These are phyloP conservation scores for Falco cherrug DNA, from an alignment of 2,797 vertebrate genomes.

Conservation along the genomic window DNA sequence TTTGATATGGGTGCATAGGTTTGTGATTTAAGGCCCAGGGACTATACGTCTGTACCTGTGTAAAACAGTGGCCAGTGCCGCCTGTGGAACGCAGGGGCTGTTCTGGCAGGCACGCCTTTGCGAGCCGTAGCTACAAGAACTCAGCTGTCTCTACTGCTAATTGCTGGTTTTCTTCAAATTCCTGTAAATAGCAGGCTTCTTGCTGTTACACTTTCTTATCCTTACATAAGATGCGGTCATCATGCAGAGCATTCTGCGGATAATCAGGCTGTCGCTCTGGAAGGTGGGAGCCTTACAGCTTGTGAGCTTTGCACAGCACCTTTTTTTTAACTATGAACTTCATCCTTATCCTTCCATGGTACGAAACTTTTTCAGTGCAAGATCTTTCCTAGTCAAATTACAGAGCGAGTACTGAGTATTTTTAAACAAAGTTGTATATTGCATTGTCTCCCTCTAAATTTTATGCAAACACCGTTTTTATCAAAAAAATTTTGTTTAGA, in stretches of 20 bases:
- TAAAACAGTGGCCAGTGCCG: neutral
- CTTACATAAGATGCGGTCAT: neutral
- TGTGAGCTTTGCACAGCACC: neutral
- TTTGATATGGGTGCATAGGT: neutral
- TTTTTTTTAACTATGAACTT: neutral
- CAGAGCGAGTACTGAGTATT: too few species aligned
- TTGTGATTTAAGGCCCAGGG: too few species aligned
- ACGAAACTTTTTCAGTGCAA: too few species aligned
- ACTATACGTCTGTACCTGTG: rapidly evolving
- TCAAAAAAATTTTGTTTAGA: neutral
- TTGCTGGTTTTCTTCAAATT: neutral
- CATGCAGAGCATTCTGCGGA: neutral
- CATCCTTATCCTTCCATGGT: neutral
- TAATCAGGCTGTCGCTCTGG: neutral
- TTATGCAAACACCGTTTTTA: neutral
- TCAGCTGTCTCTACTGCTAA: neutral
- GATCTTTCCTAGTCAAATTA: neutral
- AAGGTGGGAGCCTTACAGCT: neutral
- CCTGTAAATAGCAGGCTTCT: neutral
- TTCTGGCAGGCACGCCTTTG: neutral
- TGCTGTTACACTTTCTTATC: neutral
- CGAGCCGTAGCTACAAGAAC: rapidly evolving
- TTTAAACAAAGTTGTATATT: neutral
- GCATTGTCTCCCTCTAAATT: neutral
- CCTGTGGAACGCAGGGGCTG: neutral